Percentiles rank a stretch among this genome's conserved stretches.
phyloP scores from a whole-genome alignment of 2,888 invertebrate genomes.

The Cantharis rufa region DNA sequence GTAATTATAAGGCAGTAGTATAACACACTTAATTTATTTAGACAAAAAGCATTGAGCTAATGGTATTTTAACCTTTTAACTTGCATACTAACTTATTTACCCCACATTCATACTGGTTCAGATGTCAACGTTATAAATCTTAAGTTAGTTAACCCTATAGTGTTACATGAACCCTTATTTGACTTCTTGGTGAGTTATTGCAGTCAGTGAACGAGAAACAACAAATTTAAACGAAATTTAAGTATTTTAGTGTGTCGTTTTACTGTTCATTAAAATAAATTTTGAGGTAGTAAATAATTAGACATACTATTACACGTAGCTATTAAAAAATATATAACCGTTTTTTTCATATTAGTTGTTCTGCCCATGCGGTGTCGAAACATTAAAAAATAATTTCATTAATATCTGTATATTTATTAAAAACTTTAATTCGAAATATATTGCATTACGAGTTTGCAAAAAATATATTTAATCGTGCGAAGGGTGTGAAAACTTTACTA shows the following conservation, averaged over 20 bases:
- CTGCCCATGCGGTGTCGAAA: background rate
- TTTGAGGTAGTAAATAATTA: background rate
- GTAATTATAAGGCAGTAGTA: background rate
- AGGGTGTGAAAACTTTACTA: constrained; percentile 31
- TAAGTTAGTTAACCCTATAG: constrained; percentile 49
- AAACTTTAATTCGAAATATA: background rate
- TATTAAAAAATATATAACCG: background rate
- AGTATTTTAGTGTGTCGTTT: constrained; percentile 49
- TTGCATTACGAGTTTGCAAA: background rate
- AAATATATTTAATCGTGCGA: constrained; percentile 30
- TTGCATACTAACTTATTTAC: constrained; percentile 40
- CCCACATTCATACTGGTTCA: constrained; percentile 47
- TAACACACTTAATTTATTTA: background rate
- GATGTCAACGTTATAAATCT: constrained; percentile 53
- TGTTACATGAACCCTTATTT: constrained; percentile 46
- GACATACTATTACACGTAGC: background rate
- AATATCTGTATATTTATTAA: background rate
- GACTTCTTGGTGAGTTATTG: constrained; percentile 53
- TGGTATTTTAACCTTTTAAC: background rate
- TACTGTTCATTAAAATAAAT: background rate
- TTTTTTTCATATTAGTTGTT: background rate
- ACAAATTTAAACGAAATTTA: constrained; percentile 54
- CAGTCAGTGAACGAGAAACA: constrained; percentile 45
- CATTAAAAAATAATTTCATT: background rate
- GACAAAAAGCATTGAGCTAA: background rate